A percentile compares a stretch with the other conserved stretches of the same genome.
Conservation (phyloP, 23 tunicate genomes). For the Trididemnum miniatum region DNA sequence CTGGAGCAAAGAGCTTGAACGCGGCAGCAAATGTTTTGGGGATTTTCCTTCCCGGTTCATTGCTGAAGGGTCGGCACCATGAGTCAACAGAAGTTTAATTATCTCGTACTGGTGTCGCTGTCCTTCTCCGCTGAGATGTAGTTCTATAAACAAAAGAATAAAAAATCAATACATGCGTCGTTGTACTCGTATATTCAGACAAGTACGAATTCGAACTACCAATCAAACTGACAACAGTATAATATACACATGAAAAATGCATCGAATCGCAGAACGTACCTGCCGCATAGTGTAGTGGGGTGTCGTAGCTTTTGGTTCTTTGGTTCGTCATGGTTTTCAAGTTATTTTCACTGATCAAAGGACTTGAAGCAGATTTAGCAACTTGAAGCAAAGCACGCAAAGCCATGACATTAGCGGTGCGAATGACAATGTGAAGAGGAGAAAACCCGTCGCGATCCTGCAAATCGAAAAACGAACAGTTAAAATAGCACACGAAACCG, state of each 20-base stretch:
- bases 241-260: not conserved
- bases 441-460: conserved; percentile 12
- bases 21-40: conserved; percentile 6
- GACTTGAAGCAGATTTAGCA: not conserved
- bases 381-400: not conserved
- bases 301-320: not conserved
- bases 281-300: conserved; percentile 16
- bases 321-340: not conserved
- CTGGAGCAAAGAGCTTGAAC: not conserved
- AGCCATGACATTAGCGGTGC: not conserved
- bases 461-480: too few species aligned
- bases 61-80: not conserved
- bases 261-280: not conserved
- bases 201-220: too few species aligned
- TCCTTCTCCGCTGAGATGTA: not conserved
- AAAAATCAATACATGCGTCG: not conserved
- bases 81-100: not conserved
- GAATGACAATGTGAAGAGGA: conserved; percentile 6
- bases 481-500: too few species aligned
- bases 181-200: not conserved
- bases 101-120: not conserved
- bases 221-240: too few species aligned
- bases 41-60: not conserved
- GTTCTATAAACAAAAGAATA: not conserved
- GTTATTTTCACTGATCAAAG: not conserved